Evolutionary conservation across 2,113 vertebrate genomes (phyloP).

Genomic region (Gadus macrocephalus): DNA sequence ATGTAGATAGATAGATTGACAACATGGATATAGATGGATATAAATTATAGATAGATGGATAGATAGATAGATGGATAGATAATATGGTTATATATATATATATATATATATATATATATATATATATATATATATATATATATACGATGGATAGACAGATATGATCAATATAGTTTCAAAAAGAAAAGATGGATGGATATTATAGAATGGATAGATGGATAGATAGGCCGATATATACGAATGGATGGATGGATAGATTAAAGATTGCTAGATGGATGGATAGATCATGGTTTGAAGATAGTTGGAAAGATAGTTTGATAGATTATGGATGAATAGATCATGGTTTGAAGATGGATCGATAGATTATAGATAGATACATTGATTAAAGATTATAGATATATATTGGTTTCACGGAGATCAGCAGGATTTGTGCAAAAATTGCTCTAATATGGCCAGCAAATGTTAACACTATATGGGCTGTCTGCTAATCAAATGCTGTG

Average conservation of each 20-base stretch:
- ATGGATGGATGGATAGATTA: too few relatives aligned
- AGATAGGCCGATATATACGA: not conserved
- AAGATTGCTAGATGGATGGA: not conserved
- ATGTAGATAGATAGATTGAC: slow-evolving; percentile 4
- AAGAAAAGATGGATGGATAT: too few relatives aligned
- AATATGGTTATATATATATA: too few relatives aligned
- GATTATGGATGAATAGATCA: slow-evolving; percentile 18
- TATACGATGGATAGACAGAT: too few relatives aligned
- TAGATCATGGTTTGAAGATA: not conserved
- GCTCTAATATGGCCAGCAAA: too few relatives aligned
- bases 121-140: too few relatives aligned
- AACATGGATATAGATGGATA: not conserved
- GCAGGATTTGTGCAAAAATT: too few relatives aligned
- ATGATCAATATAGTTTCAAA: too few relatives aligned
- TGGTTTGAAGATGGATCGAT: slow-evolving; percentile 24
- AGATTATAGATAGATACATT: slow-evolving; percentile 10
- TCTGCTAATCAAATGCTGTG: too few relatives aligned
- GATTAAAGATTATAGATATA: slow-evolving; percentile 43
- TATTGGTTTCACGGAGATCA: slow-evolving; percentile 3
- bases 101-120: too few relatives aligned
- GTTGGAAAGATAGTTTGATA: slow-evolving; percentile 1
- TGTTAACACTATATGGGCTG: too few relatives aligned
- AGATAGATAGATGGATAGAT: not conserved
- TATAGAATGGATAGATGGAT: slow-evolving; percentile 1
- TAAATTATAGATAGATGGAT: too few relatives aligned